A percentile compares a stretch with the other conserved stretches of the same genome.
Evolutionary conservation across 2,113 vertebrate genomes (phyloP).

Genomic region (Dasypus novemcinctus): DNA sequence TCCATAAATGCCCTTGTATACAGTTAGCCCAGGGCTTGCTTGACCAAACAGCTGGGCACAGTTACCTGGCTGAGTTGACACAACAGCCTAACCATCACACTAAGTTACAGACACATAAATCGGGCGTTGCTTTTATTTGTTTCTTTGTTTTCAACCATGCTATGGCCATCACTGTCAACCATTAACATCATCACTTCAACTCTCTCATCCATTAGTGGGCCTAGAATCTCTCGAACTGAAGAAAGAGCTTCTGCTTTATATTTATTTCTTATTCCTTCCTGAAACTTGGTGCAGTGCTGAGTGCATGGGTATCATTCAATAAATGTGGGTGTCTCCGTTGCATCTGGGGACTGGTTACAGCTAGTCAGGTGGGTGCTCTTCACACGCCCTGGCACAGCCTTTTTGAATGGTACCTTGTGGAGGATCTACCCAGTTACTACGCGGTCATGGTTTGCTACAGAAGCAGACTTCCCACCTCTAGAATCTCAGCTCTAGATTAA

Average conservation of each 20-base stretch:
- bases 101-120: background rate
- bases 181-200: background rate
- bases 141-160: background rate
- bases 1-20: too few relatives aligned
- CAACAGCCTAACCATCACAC: too few relatives aligned
- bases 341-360: background rate
- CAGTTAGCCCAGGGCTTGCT: too few relatives aligned
- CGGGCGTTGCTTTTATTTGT: background rate
- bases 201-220: background rate
- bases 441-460: background rate
- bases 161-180: background rate
- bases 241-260: background rate
- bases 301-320: background rate
- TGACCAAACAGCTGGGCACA: too few relatives aligned
- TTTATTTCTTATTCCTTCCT: background rate
- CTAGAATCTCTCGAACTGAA: background rate
- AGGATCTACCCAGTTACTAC: too few relatives aligned
- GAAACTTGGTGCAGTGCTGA: background rate
- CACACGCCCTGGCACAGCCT: background rate
- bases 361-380: background rate
- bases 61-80: too few relatives aligned
- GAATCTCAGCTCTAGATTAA: background rate
- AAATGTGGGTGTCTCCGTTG: fast-evolving
- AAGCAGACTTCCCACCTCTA: background rate
- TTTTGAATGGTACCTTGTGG: too few relatives aligned